phyloP scores from a whole-genome alignment of 2,888 invertebrate genomes.

The Tricholauxania praeusta region DNA sequence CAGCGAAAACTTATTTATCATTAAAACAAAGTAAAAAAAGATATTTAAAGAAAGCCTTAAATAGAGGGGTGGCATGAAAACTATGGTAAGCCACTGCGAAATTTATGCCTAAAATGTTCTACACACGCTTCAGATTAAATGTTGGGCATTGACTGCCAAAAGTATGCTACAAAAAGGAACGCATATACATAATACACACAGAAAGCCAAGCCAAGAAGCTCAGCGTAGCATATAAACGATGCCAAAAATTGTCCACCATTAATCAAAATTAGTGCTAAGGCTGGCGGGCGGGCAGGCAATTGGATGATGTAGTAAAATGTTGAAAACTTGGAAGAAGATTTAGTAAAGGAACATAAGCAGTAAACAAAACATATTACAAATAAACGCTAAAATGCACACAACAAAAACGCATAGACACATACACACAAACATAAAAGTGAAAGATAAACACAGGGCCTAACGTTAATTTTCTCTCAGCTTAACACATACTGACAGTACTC shows the following conservation, averaged over 20 bases:
- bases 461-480: constrained; percentile 38
- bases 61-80: background rate
- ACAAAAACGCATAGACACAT: background rate
- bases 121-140: constrained; percentile 32
- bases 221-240: constrained; percentile 51
- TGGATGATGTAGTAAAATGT: no score
- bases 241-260: constrained; percentile 49
- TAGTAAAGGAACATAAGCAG: constrained; percentile 13
- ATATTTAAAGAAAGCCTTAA: background rate
- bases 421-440: background rate
- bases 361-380: constrained; percentile 10
- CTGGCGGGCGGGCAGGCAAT: constrained; percentile 10
- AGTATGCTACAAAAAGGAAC: constrained; percentile 23
- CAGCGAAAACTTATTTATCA: background rate
- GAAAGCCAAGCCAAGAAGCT: constrained; percentile 35
- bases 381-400: background rate
- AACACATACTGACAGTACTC: background rate
- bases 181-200: background rate
- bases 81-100: background rate
- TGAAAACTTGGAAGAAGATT: no score
- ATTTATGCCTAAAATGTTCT: background rate
- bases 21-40: background rate
- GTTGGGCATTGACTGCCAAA: constrained; percentile 34
- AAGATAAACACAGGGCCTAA: constrained; percentile 28
- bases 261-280: constrained; percentile 51